phyloP scores from a whole-genome alignment of 2,888 invertebrate species.

The Chesias legatella region DNA sequence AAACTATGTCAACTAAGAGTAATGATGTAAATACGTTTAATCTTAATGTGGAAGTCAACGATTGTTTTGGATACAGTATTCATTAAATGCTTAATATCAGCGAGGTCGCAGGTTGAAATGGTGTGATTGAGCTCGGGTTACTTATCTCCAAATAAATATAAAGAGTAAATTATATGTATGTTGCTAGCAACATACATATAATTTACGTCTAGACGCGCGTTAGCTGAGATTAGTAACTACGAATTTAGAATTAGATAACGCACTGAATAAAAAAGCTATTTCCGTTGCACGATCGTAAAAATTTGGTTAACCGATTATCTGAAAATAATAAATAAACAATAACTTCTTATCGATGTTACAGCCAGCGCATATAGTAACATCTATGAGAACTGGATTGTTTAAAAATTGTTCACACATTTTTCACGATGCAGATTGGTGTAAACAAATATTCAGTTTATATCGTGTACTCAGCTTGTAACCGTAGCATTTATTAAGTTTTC shows the following conservation, averaged over 20 bases:
- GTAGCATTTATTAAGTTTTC: too few species aligned
- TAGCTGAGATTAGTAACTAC: background rate
- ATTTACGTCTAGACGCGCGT: conserved; percentile 7
- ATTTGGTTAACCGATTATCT: conserved; percentile 36
- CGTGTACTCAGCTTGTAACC: too few species aligned
- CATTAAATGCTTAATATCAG: conserved; percentile 61
- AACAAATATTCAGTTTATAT: background rate
- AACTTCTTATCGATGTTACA: conserved; percentile 48
- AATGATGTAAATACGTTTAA: conserved; percentile 1
- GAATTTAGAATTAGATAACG: conserved; percentile 4
- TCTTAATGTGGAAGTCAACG: conserved; percentile 45
- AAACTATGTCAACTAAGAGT: conserved; percentile 18
- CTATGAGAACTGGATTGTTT: conserved; percentile 28
- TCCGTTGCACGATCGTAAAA: conserved; percentile 44
- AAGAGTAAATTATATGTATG: conserved; percentile 50
- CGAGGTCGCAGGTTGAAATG: conserved; percentile 50
- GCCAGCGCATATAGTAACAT: conserved; percentile 37
- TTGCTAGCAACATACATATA: background rate
- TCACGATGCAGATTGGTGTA: background rate
- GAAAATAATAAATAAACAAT: conserved; percentile 41
- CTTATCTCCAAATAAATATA: conserved; percentile 52
- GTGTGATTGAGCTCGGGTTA: conserved; percentile 30
- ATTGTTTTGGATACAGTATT: conserved; percentile 56
- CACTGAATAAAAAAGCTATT: conserved; percentile 23
- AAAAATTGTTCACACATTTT: conserved; percentile 8